phyloP scores from a whole-genome alignment of 2,888 invertebrate species.

The Matsumyia berberina region DNA sequence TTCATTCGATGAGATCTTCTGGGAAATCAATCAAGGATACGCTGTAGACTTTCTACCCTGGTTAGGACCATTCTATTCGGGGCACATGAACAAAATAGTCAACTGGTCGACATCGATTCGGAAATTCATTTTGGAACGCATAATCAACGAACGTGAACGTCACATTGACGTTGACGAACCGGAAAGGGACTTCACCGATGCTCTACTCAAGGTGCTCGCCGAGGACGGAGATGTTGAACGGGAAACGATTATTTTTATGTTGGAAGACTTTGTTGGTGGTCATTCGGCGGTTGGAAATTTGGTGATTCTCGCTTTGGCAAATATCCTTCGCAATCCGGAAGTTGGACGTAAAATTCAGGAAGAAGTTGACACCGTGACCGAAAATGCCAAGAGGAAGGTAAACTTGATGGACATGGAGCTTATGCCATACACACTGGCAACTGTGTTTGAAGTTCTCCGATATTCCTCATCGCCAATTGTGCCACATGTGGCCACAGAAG shows the following conservation, averaged over 20 bases:
- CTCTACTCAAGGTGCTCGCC: slow-evolving; percentile 88
- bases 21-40: slow-evolving; percentile 94
- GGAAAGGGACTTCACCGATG: slow-evolving; percentile 91
- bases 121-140: slow-evolving; percentile 88
- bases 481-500: slow-evolving; percentile 92
- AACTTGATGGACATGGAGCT: slow-evolving; percentile 87
- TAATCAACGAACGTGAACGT: slow-evolving; percentile 85
- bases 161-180: slow-evolving; percentile 85
- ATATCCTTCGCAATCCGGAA: slow-evolving; percentile 87
- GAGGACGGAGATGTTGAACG: slow-evolving; percentile 88
- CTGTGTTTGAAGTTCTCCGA: slow-evolving; percentile 90
- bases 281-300: slow-evolving; percentile 93
- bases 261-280: slow-evolving; percentile 93
- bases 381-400: slow-evolving; percentile 85
- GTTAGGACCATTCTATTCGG: slow-evolving; percentile 88
- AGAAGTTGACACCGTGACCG: slow-evolving; percentile 86
- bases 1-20: slow-evolving; percentile 92
- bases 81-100: slow-evolving; percentile 88
- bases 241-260: slow-evolving; percentile 90
- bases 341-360: slow-evolving; percentile 87
- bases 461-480: slow-evolving; percentile 93
- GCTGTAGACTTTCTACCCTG: slow-evolving; percentile 93
- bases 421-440: slow-evolving; percentile 91
- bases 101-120: slow-evolving; percentile 88
- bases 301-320: slow-evolving; percentile 89